Evolutionary conservation across 2,888 invertebrate genomes (phyloP), one percentile per base, ranked within the genome.

Genomic region (Gryllus longicercus): DNA sequence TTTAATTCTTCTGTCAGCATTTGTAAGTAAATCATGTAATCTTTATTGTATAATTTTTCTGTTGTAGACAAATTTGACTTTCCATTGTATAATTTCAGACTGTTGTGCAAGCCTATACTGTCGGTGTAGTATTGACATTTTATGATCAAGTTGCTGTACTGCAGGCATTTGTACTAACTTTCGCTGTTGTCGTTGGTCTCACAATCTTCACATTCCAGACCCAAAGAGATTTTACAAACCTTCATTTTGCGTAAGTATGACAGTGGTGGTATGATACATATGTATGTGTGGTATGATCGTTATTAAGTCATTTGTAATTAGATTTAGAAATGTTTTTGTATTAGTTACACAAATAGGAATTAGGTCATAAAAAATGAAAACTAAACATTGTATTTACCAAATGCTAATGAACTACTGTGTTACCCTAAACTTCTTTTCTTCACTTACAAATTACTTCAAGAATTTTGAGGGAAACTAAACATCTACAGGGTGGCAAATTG

Each of bases 181-280:
- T 94, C 81, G 90, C 92, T 2, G 93, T 95, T 11, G 92, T 95
- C 21, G 89, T 91, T 83, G 91, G 93, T 0, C 89, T 96, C 80
- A 95, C 95, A 0, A 86, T 92, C n/a, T 96, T 92, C 88, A 95
- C 96, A 0, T 92, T 96, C 84, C 96, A 96, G 89, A 93, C 94
- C 18, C 96, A 95, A 85, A 90, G 91, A 79, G 96, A 96, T 87
- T 96, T 95, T 88, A 94, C 94, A 16, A 91, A 93, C 81, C 88
- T 93, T 86, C 92, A 93, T 85, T 92, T 93, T 86, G 92, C 92
- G 94, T 95, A 87, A 90, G 91, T 78, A 38, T 38, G 38, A 8
- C 38, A 38, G 38, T 5, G 38, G 8, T 38, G 38, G 38, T 38
- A 38, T 38, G 38, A 38, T 38, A 38, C 8, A 8, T 38, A 8